Conservation (phyloP, 2,888 invertebrate species). For the Masnerella sp. region DNA sequence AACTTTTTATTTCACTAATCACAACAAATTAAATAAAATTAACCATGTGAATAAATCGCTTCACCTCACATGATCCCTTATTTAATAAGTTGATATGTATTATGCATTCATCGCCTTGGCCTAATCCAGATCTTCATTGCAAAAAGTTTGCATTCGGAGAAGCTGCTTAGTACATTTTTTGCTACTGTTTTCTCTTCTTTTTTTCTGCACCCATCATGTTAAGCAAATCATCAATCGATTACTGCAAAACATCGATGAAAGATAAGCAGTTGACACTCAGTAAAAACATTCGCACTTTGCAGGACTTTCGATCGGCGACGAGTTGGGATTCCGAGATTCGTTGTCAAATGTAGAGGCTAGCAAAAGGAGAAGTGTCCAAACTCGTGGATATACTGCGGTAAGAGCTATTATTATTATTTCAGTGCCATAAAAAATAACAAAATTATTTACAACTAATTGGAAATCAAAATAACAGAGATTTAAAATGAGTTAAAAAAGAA, state of each 20-base stretch:
- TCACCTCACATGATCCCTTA: slow-evolving; percentile 10
- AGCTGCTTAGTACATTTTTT: too few species aligned
- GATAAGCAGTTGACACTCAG: background rate
- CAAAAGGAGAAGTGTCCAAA: slow-evolving; percentile 82
- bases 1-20: too few species aligned
- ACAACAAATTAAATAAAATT: too few species aligned
- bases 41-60: slow-evolving; percentile 18
- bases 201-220: slow-evolving; percentile 1
- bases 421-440: too few species aligned
- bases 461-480: too few species aligned
- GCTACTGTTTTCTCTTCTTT: background rate
- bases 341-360: slow-evolving; percentile 87
- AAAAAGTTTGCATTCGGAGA: slow-evolving; percentile 18
- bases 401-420: slow-evolving; percentile 39
- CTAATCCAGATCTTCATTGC: slow-evolving; percentile 43
- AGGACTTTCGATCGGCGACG: slow-evolving; percentile 93
- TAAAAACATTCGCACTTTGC: slow-evolving; percentile 55
- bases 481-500: too few species aligned
- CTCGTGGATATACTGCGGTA: slow-evolving; percentile 66
- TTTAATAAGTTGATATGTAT: slow-evolving; percentile 16
- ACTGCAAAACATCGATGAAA: background rate
- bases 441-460: too few species aligned
- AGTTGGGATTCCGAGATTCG: slow-evolving; percentile 90
- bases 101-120: slow-evolving; percentile 55
- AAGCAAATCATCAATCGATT: slow-evolving; percentile 16